Conservation (phyloP, 2,888 invertebrate genomes). For the Tenthredo livida region DNA sequence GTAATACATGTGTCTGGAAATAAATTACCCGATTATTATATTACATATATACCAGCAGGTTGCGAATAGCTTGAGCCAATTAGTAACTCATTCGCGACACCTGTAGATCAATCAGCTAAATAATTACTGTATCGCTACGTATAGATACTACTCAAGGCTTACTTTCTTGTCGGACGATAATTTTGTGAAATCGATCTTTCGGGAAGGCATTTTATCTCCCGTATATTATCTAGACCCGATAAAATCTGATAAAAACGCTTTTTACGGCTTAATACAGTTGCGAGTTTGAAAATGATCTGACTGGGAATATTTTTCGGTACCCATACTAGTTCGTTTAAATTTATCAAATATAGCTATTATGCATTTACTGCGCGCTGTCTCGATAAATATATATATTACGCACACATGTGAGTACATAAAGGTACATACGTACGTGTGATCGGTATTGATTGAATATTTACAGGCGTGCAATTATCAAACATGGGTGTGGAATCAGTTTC, state of each 20-base stretch:
- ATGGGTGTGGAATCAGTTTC: neutral
- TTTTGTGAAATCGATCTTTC: neutral
- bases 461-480: conserved; percentile 1
- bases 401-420: no score
- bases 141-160: neutral
- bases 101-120: neutral
- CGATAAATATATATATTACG: no score
- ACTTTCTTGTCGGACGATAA: neutral
- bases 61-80: neutral
- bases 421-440: neutral
- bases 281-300: neutral
- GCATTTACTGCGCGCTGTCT: no score
- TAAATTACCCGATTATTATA: conserved; percentile 24
- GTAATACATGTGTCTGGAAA: neutral
- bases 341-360: no score
- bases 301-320: no score
- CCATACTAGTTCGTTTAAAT: no score
- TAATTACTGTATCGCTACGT: conserved; percentile 1
- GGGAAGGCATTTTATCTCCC: no score
- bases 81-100: conserved; percentile 18
- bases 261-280: neutral
- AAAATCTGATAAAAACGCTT: no score
- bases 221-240: no score
- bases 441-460: conserved; percentile 25
- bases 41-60: neutral